These are phyloP conservation scores for Candoia aspera DNA, from an alignment of 2,113 vertebrate species.

Conservation along the genomic window DNA sequence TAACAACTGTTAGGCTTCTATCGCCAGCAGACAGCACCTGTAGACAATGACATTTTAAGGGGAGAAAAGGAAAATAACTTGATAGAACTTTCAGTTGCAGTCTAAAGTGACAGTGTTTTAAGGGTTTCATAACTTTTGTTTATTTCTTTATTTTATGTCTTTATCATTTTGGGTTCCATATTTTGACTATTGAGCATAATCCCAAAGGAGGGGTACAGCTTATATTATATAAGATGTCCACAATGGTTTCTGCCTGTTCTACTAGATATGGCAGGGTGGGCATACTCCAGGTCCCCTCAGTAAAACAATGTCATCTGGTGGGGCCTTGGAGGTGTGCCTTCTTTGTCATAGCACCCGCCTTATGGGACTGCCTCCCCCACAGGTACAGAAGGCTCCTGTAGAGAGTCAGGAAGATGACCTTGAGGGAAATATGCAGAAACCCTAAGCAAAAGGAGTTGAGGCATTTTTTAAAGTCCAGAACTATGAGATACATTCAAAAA, in stretches of 20 bases:
- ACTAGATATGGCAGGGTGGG: too few relatives aligned
- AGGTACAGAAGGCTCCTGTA: background rate
- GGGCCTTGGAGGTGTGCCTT: too few relatives aligned
- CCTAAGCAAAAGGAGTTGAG: background rate
- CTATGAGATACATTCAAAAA: background rate
- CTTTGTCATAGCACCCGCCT: too few relatives aligned
- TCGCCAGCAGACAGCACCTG: background rate
- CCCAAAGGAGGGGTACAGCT: background rate
- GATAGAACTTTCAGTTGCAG: background rate
- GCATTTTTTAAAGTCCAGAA: background rate
- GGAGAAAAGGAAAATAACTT: background rate
- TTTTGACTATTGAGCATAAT: background rate
- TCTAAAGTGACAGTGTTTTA: background rate
- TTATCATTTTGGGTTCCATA: background rate
- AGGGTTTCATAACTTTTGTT: background rate
- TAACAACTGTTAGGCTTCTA: constrained; percentile 11
- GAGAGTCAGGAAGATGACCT: background rate
- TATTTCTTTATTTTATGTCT: background rate
- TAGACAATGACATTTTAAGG: background rate
- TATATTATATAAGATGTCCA: background rate
- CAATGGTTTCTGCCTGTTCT: too few relatives aligned
- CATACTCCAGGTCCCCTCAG: too few relatives aligned
- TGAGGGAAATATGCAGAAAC: background rate
- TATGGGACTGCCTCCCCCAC: background rate
- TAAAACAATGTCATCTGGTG: too few relatives aligned